Evolutionary conservation across 2,797 vertebrate species (phyloP), one percentile per base, ranked within the genome.

Genomic region (Poeciliopsis presidionis): DNA sequence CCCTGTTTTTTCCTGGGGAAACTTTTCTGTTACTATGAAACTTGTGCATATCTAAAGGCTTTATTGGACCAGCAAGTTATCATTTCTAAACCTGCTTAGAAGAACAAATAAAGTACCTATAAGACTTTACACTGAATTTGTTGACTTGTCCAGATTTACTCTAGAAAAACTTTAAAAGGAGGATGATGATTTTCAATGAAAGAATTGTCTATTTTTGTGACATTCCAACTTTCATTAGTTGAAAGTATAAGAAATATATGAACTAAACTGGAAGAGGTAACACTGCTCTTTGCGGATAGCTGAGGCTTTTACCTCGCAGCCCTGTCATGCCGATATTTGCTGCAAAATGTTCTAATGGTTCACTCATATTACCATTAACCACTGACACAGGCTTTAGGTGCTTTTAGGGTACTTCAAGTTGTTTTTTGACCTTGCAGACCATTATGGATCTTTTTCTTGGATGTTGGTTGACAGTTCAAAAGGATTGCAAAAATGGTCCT

Each of bases 351-450:
- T 70, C 39, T 45, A 70, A 28, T 70, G 41, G 39, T 70, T 45
- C 25, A 70, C 22, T 70, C 41, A n/a, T 13, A 12, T n/a, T n/a
- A 70, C 41, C 41, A 43, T 70, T 70, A 70, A 70, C 67, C 67
- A 45, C 13, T 45, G 67, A 70, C 39, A 69, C 65, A 70, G 22
- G 9, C 67, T 45, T 70, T 45, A n/a, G 39, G 43, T 43, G 41
- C 76, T 78, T 78, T 78, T 55, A 72, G 47, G 18, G 43, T 1
- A 61, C 30, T 72, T 53, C 14, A 28, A 25, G 25, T 70, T 70
- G 67, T 70, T 70, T 70, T 70, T n/a, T 70, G 67, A 70, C 67
- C 67, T 45, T 70, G 39, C 25, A n/a, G 67, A n/a, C 25, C 5
- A 70, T 70, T 43, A 70, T 14, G 25, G 22, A 69, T 12, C 22